These are phyloP conservation scores for Xyrichtys novacula DNA, from an alignment of 2,797 vertebrate species.

Conservation along the genomic window DNA sequence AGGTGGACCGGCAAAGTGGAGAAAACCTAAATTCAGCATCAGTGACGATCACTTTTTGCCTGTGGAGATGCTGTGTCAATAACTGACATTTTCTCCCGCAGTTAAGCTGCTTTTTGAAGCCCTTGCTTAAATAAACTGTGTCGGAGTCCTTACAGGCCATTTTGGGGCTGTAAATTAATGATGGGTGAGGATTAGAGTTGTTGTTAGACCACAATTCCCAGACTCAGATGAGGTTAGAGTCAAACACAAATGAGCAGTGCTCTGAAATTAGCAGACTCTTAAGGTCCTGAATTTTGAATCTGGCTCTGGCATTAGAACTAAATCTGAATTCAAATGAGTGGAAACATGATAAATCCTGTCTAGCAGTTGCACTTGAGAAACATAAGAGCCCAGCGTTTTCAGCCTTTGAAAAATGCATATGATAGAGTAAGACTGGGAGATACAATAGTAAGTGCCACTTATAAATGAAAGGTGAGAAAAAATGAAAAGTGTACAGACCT, in stretches of 20 bases:
- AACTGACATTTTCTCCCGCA: not conserved
- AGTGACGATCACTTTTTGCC: not conserved
- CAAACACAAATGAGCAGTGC: not conserved
- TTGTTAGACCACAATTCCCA: not conserved
- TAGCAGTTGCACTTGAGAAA: conserved; percentile 1
- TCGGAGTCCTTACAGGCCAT: not conserved
- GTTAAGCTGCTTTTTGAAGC: not conserved
- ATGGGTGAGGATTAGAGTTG: not conserved
- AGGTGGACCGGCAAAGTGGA: not conserved
- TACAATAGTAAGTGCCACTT: conserved; percentile 5
- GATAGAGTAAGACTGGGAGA: not conserved
- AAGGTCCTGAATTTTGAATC: not conserved
- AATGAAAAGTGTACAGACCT: conserved; percentile 2
- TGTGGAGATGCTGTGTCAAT: not conserved
- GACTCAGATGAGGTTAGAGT: not conserved
- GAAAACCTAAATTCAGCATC: not conserved
- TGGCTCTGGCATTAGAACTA: not conserved
- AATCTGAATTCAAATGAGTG: not conserved
- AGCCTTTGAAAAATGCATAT: not conserved
- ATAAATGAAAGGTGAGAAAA: not conserved
- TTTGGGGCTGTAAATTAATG: not conserved
- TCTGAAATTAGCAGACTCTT: not conserved
- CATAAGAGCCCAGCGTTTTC: not conserved
- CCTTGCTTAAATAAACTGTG: not conserved
- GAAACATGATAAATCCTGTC: conserved; percentile 6